Conservation (phyloP, 2,888 invertebrate species). For the Drosophila macrothrix region DNA sequence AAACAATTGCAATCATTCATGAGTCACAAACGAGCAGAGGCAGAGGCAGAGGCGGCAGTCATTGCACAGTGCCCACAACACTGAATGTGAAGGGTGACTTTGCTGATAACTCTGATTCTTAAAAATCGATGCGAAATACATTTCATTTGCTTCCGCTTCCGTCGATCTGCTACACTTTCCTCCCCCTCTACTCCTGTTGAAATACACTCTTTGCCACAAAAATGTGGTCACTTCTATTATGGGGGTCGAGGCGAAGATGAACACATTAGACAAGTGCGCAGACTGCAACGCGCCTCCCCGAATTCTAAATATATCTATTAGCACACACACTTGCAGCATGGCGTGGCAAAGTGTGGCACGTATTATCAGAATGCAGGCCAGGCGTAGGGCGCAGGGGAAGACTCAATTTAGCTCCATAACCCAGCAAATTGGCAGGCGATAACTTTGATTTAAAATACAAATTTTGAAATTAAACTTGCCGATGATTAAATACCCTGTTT, state of each 20-base stretch:
- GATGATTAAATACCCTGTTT: not conserved
- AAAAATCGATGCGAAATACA: slow-evolving; percentile 17
- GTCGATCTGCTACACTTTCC: not conserved
- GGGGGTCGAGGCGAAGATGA: slow-evolving; percentile 2
- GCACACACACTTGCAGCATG: slow-evolving; percentile 7
- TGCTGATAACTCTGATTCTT: slow-evolving; percentile 31
- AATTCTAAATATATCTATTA: slow-evolving; percentile 27
- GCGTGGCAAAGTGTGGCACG: not conserved
- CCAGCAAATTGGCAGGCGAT: slow-evolving; percentile 37
- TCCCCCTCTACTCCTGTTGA: not conserved
- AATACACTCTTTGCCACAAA: not conserved
- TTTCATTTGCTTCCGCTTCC: not conserved
- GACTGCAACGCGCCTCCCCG: slow-evolving; percentile 5
- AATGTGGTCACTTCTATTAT: slow-evolving; percentile 49
- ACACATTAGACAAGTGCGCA: slow-evolving; percentile 25
- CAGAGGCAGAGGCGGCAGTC: not conserved
- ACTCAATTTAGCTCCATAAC: slow-evolving; percentile 26
- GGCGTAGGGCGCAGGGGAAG: not conserved
- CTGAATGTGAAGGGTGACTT: slow-evolving; percentile 2
- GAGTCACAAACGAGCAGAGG: slow-evolving; percentile 35
- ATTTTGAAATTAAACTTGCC: not conserved
- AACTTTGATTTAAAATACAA: slow-evolving; percentile 40
- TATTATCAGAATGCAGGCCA: slow-evolving; percentile 34
- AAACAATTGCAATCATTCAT: slow-evolving; percentile 55
- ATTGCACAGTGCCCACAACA: not conserved